A percentile compares a stretch with the other conserved stretches of the same genome.
Evolutionary conservation across 2,113 vertebrate species (phyloP).

Genomic region (Chlorocebus sabaeus): DNA sequence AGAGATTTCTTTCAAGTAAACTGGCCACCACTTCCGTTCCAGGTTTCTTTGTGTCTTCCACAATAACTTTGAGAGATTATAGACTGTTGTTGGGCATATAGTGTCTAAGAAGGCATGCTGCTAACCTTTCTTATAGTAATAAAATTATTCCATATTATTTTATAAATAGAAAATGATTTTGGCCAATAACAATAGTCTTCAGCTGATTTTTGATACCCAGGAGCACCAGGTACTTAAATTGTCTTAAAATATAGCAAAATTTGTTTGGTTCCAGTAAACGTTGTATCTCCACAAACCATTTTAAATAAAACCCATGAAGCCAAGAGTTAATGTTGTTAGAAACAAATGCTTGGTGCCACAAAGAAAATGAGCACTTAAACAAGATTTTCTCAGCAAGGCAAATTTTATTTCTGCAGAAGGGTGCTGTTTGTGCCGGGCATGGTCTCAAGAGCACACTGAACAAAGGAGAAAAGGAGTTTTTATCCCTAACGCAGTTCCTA

Average conservation of each 20-base stretch:
- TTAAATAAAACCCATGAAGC: neutral
- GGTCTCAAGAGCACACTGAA: too few species aligned
- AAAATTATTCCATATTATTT: neutral
- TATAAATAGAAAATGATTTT: neutral
- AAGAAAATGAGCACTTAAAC: too few species aligned
- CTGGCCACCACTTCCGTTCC: neutral
- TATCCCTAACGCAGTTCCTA: too few species aligned
- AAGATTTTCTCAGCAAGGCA: too few species aligned
- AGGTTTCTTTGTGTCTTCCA: neutral
- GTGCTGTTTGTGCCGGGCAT: too few species aligned
- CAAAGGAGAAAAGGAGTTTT: too few species aligned
- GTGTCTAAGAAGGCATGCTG: neutral
- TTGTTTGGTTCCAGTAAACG: neutral
- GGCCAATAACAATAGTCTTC: neutral
- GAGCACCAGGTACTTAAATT: neutral
- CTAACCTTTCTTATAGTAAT: neutral
- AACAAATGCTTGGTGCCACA: too few species aligned
- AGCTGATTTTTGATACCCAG: neutral
- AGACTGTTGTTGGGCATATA: neutral
- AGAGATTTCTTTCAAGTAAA: neutral
- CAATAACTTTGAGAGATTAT: neutral
- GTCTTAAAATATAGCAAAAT: neutral
- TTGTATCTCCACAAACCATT: neutral
- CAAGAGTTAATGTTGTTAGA: neutral
- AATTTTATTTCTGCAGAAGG: too few species aligned